A percentile compares a stretch with the other conserved stretches of the same genome.
Conservation (phyloP, 2,797 vertebrate species). For the Ispidina lecontei region DNA sequence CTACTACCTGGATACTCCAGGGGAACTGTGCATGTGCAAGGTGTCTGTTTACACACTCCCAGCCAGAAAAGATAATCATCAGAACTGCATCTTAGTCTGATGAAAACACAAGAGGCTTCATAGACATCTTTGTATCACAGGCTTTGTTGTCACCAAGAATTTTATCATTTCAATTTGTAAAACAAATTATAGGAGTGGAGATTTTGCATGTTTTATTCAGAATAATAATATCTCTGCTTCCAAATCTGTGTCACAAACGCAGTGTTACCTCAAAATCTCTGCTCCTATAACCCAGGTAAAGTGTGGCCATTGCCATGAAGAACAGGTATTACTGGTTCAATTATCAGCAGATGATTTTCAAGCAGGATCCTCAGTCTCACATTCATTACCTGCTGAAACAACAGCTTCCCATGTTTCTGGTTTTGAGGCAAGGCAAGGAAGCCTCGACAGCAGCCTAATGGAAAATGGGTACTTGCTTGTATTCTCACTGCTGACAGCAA, state of each 20-base stretch:
- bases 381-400: slow-evolving; percentile 2
- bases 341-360: not conserved
- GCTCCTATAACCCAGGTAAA: slow-evolving; percentile 39
- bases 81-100: slow-evolving; percentile 42
- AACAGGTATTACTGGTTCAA: not conserved
- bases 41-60: not conserved
- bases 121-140: not conserved
- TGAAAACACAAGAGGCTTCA: slow-evolving; percentile 52
- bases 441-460: not conserved
- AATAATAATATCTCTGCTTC: slow-evolving; percentile 35
- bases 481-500: not conserved
- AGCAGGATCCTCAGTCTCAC: not conserved
- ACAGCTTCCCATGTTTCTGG: not conserved
- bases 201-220: slow-evolving; percentile 5
- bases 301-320: slow-evolving; percentile 5
- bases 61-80: not conserved
- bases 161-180: slow-evolving; percentile 26
- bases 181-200: slow-evolving; percentile 37
- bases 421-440: not conserved
- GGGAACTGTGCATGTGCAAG: not conserved
- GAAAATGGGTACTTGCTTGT: not conserved
- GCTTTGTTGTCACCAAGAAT: slow-evolving; percentile 2
- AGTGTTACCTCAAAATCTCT: slow-evolving; percentile 12
- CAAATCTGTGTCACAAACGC: slow-evolving; percentile 4
- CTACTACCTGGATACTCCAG: not conserved